Evolutionary conservation across 2,888 invertebrate genomes (phyloP).

Genomic region (Andrena marginata): DNA sequence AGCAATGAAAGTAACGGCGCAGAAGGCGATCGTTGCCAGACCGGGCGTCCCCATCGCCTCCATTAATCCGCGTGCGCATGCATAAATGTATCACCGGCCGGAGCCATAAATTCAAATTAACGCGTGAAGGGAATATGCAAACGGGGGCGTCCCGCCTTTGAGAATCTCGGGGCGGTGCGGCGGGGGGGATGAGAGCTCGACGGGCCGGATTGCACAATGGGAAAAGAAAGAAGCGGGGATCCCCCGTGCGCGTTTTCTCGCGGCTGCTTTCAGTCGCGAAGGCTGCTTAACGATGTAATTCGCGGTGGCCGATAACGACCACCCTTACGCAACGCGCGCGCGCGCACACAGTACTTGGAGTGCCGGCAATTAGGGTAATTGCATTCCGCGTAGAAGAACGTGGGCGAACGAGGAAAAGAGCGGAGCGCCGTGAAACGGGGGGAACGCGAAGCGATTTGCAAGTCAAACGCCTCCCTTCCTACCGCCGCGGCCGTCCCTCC

Average conservation of each 20-base stretch:
- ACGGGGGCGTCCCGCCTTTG: slow-evolving; percentile 17
- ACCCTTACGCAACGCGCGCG: slow-evolving; percentile 78
- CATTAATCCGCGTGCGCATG: slow-evolving; percentile 16
- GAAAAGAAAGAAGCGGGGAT: slow-evolving; percentile 16
- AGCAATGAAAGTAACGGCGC: neutral
- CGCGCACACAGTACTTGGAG: slow-evolving; percentile 62
- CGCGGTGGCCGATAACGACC: slow-evolving; percentile 78
- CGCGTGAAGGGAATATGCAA: slow-evolving; percentile 13
- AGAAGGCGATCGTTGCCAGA: neutral
- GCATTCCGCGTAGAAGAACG: slow-evolving; percentile 71
- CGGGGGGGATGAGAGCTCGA: neutral
- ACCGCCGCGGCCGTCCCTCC: no score
- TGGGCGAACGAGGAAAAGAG: slow-evolving; percentile 62
- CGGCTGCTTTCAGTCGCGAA: slow-evolving; percentile 9
- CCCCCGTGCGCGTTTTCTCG: neutral
- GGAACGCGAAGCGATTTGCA: slow-evolving; percentile 67
- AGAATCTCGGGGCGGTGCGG: neutral
- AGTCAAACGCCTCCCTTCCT: slow-evolving; percentile 55
- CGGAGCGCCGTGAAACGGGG: slow-evolving; percentile 33
- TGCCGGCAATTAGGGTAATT: slow-evolving; percentile 78
- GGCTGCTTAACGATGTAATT: slow-evolving; percentile 73
- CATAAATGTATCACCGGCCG: slow-evolving; percentile 18
- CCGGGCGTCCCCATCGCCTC: neutral
- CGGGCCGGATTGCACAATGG: slow-evolving; percentile 1
- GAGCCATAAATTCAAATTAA: slow-evolving; percentile 19